phyloP scores from a whole-genome alignment of 2,797 vertebrate species.

The Falco biarmicus region DNA sequence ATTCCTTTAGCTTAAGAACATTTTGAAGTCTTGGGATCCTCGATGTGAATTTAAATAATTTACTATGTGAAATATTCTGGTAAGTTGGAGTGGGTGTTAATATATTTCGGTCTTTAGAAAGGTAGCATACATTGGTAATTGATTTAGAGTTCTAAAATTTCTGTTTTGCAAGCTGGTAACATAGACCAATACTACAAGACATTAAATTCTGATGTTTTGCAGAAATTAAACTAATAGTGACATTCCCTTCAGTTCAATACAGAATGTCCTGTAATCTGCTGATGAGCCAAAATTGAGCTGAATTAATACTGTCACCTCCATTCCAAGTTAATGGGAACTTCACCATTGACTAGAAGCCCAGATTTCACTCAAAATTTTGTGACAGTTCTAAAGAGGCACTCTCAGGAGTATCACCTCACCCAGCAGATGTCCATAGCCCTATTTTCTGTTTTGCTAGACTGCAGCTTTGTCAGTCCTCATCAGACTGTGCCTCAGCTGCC shows the following conservation, averaged over 20 bases:
- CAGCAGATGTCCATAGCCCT: neutral
- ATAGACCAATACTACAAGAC: neutral
- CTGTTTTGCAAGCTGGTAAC: neutral
- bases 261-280: neutral
- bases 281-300: neutral
- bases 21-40: neutral
- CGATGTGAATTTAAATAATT: neutral
- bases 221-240: neutral
- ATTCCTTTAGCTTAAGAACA: neutral
- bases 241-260: neutral
- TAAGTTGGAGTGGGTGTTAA: neutral
- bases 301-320: neutral
- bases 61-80: neutral
- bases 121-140: neutral
- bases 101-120: neutral
- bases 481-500: neutral
- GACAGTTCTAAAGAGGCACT: neutral
- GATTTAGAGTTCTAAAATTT: neutral
- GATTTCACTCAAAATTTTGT: neutral
- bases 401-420: neutral
- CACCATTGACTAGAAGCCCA: neutral
- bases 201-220: neutral
- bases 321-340: neutral
- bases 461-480: neutral
- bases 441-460: neutral